These are phyloP conservation scores for Laticauda laticaudata DNA, from an alignment of 2,113 vertebrate genomes.

Conservation along the genomic window DNA sequence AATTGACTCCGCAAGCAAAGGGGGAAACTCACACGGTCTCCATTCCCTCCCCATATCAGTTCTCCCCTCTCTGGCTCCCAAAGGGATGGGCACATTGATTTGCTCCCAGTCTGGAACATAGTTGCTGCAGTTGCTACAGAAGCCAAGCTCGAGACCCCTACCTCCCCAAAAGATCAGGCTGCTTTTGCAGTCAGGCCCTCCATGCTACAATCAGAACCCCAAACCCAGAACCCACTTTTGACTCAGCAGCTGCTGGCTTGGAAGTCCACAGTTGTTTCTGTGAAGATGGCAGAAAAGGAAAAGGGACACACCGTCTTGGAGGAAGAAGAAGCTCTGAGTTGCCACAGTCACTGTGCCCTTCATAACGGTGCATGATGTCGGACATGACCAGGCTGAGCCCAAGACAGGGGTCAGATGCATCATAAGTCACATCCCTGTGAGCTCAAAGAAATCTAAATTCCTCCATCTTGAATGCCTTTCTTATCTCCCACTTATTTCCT, in stretches of 20 bases:
- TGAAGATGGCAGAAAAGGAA: fast-evolving
- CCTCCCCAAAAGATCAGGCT: fast-evolving
- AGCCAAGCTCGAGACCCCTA: fast-evolving
- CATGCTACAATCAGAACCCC: fast-evolving
- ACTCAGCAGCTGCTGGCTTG: fast-evolving
- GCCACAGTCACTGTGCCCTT: neutral
- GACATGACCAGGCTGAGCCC: too few species aligned
- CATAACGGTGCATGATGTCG: fast-evolving
- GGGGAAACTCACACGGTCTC: neutral
- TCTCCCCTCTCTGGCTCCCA: fast-evolving
- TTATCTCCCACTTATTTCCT: neutral
- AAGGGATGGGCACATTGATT: neutral
- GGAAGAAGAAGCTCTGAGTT: fast-evolving
- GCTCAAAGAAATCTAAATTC: too few species aligned
- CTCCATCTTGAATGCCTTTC: neutral
- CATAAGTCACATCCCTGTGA: too few species aligned
- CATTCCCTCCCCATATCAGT: fast-evolving
- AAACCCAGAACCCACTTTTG: neutral
- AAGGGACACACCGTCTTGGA: neutral
- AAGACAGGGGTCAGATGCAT: too few species aligned
- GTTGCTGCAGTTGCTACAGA: neutral
- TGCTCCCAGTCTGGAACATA: neutral
- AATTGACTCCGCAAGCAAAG: constrained; percentile 13
- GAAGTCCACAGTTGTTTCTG: neutral
- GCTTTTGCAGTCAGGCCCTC: neutral